Evolutionary conservation across 2,888 invertebrate genomes (phyloP).

Genomic region (Euproctis similis): DNA sequence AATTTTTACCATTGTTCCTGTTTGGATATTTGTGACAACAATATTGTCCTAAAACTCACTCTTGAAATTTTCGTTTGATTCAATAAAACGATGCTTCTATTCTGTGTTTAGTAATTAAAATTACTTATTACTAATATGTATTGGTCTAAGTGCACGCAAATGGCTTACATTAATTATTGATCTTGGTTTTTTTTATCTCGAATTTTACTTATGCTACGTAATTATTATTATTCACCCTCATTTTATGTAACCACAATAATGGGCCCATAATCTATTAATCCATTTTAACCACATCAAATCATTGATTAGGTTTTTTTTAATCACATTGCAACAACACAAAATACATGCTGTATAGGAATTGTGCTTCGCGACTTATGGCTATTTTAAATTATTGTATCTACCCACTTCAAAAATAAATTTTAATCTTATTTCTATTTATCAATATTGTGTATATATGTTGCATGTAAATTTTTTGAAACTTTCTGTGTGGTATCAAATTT

Average conservation of each 20-base stretch:
- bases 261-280: no score
- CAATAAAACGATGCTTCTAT: slow-evolving; percentile 12
- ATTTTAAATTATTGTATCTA: no score
- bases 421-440: background rate
- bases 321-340: no score
- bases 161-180: no score
- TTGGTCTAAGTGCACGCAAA: slow-evolving; percentile 16
- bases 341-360: no score
- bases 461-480: slow-evolving; percentile 19
- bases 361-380: slow-evolving; percentile 10
- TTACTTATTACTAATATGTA: slow-evolving; percentile 2
- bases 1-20: no score
- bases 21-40: no score
- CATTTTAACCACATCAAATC: slow-evolving; percentile 1
- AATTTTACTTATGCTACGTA: slow-evolving; percentile 3
- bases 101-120: slow-evolving; percentile 4
- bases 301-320: slow-evolving; percentile 15
- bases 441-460: slow-evolving; percentile 19
- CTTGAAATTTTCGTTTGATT: slow-evolving; percentile 14
- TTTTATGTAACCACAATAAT: background rate
- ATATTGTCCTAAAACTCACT: slow-evolving; percentile 14
- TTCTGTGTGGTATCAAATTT: no score
- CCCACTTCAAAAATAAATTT: background rate
- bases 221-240: slow-evolving; percentile 12
- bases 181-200: no score